These are phyloP conservation scores for Physeter macrocephalus DNA, from an alignment of 2,113 vertebrate genomes.

Conservation along the genomic window DNA sequence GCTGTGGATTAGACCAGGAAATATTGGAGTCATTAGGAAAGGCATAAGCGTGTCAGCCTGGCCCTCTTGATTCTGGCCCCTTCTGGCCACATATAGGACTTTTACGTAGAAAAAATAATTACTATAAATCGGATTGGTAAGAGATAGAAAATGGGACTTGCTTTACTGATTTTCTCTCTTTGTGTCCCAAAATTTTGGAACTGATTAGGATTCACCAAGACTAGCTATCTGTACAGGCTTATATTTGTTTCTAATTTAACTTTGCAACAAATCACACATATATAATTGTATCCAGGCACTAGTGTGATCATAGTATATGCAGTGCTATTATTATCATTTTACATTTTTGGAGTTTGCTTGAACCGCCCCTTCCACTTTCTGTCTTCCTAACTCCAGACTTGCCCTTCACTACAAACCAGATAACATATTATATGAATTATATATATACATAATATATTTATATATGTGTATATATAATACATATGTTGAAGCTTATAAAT, in stretches of 20 bases:
- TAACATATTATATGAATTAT: background rate
- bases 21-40: background rate
- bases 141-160: background rate
- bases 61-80: background rate
- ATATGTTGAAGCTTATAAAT: background rate
- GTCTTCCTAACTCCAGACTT: background rate
- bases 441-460: background rate
- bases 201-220: background rate
- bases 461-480: background rate
- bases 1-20: background rate
- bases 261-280: background rate
- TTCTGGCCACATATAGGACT: background rate
- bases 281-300: fast-evolving
- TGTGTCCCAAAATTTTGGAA: background rate
- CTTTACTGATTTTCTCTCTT: background rate
- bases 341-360: background rate
- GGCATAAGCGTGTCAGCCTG: background rate
- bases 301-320: fast-evolving
- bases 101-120: background rate
- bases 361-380: background rate
- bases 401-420: background rate
- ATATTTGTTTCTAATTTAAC: background rate
- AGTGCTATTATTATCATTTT: background rate
- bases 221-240: background rate
- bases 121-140: background rate